Conservation (phyloP, 2,113 vertebrate genomes). For the Prochilodus magdalenae region DNA sequence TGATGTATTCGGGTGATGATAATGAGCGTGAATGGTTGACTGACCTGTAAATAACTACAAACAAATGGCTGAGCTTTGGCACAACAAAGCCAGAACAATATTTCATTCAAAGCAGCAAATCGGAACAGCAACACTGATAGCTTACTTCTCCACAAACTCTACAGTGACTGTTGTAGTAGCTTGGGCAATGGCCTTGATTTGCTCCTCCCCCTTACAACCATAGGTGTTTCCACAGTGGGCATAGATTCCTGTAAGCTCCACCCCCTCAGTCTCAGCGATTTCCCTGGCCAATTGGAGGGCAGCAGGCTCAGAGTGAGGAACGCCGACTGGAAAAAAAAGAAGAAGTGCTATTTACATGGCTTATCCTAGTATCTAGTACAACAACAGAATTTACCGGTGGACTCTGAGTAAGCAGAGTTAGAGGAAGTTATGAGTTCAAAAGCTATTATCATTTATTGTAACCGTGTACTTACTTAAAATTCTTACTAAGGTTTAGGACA, state of each 20-base stretch:
- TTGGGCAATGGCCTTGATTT: slow-evolving; percentile 76
- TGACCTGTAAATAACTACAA: neutral
- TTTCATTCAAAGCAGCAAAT: neutral
- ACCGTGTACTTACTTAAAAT: no score
- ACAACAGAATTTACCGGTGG: neutral
- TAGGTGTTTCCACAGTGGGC: slow-evolving; percentile 86
- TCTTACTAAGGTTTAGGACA: no score
- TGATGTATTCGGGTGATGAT: neutral
- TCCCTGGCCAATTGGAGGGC: slow-evolving; percentile 74
- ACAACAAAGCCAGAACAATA: neutral
- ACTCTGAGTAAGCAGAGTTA: neutral
- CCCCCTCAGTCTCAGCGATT: slow-evolving; percentile 61
- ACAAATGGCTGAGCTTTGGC: neutral
- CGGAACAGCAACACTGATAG: neutral
- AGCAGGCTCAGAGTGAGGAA: slow-evolving; percentile 69
- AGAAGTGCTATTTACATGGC: neutral
- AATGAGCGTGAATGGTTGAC: neutral
- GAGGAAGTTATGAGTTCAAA: no score
- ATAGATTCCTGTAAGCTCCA: slow-evolving; percentile 80
- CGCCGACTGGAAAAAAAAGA: slow-evolving; percentile 71
- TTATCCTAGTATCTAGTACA: neutral
- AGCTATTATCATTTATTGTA: no score
- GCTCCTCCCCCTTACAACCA: slow-evolving; percentile 69
- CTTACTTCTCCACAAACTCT: slow-evolving; percentile 82
- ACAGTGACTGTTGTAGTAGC: slow-evolving; percentile 73